Evolutionary conservation across 35 echinoderm and acorn worm species (phyloP).

Genomic region (Lytechinus pictus): DNA sequence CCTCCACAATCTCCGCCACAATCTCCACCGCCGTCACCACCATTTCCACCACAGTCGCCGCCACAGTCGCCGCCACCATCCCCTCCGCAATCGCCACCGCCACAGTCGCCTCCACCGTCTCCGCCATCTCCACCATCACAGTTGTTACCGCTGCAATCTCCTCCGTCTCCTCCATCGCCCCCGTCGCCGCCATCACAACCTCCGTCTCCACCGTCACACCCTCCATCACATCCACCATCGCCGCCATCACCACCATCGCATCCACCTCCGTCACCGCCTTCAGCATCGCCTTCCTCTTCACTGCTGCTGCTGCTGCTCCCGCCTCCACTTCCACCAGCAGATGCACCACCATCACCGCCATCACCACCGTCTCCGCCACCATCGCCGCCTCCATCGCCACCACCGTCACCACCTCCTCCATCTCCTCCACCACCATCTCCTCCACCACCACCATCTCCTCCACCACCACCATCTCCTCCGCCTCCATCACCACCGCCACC

Average conservation of each 20-base stretch:
- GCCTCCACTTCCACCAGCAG: neutral
- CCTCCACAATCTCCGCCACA: neutral
- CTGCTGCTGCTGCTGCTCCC: neutral
- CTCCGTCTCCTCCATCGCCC: neutral
- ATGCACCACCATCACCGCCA: neutral
- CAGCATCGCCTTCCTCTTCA: neutral
- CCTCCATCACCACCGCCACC: neutral
- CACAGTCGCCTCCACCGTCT: neutral
- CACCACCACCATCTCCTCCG: neutral
- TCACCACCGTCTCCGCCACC: neutral
- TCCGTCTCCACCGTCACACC: neutral
- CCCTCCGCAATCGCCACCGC: neutral
- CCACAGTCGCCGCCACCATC: neutral
- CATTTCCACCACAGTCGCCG: neutral
- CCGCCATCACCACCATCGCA: slow-evolving; percentile 18
- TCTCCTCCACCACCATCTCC: neutral
- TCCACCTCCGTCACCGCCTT: neutral
- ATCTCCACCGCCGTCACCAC: slow-evolving; percentile 8
- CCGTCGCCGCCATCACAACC: neutral
- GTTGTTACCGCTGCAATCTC: slow-evolving; percentile 4
- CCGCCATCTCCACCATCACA: slow-evolving; percentile 21
- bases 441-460: no score
- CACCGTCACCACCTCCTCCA: neutral
- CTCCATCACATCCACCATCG: neutral
- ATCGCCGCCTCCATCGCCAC: neutral